phyloP scores from a whole-genome alignment of 2,113 vertebrate species.

The Notarius quadriscutis region DNA sequence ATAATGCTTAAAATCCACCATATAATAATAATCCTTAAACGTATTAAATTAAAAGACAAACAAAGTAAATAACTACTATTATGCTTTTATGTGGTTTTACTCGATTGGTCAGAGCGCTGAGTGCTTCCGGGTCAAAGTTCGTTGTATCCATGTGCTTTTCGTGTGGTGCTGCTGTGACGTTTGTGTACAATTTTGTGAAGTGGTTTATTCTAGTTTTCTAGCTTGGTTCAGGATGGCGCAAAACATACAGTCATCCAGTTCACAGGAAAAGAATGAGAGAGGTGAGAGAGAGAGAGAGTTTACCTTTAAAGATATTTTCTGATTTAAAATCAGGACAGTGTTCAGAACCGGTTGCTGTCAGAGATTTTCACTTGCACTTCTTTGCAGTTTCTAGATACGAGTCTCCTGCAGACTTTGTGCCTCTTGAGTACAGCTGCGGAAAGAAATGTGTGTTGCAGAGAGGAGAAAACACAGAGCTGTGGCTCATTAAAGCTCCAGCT shows the following conservation, averaged over 20 bases:
- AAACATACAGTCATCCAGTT: neutral
- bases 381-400: slow-evolving; percentile 57
- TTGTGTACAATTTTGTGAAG: neutral
- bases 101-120: neutral
- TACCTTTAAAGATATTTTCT: neutral
- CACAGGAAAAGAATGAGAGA: neutral
- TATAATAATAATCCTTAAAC: too few relatives aligned
- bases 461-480: slow-evolving; percentile 63
- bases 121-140: slow-evolving; percentile 41
- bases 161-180: neutral
- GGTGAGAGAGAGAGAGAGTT: neutral
- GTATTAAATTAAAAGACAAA: neutral
- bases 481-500: slow-evolving; percentile 75
- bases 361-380: neutral
- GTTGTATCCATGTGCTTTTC: slow-evolving; percentile 7
- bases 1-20: neutral
- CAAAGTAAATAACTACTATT: neutral
- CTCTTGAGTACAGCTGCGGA: slow-evolving; percentile 63
- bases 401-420: slow-evolving; percentile 71
- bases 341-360: neutral
- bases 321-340: neutral
- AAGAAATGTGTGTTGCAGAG: slow-evolving; percentile 40
- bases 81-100: neutral
- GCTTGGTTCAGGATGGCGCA: neutral
- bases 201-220: too few relatives aligned